phyloP scores from a whole-genome alignment of 1,140 invertebrate genomes.

The Psilanteris sp. region DNA sequence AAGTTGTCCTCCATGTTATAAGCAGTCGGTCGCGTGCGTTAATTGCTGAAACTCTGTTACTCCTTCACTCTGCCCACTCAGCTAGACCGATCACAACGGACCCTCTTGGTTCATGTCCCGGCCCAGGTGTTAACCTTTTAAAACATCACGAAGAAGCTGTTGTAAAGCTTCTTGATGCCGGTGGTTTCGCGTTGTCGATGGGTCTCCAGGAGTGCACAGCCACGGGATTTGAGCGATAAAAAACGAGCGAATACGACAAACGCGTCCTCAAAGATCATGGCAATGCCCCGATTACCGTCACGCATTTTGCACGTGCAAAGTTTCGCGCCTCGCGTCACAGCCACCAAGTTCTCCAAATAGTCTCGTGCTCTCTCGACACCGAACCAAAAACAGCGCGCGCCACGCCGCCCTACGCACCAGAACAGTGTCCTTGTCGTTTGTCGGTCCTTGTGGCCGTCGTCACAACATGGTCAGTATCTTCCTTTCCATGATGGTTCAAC shows the following conservation, averaged over 20 bases:
- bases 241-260: slow-evolving; percentile 79
- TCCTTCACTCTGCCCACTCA: slow-evolving; percentile 2
- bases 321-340: slow-evolving; percentile 1
- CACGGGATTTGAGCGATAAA: slow-evolving; percentile 77
- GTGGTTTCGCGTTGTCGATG: slow-evolving; percentile 89
- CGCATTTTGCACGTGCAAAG: slow-evolving; percentile 72
- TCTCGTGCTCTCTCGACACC: background rate
- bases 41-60: too few relatives aligned
- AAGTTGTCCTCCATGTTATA: slow-evolving; percentile 47
- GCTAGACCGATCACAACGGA: slow-evolving; percentile 1
- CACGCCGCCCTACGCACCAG: slow-evolving; percentile 5
- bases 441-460: slow-evolving; percentile 15
- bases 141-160: slow-evolving; percentile 91
- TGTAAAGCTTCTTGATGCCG: slow-evolving; percentile 90
- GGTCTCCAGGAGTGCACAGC: slow-evolving; percentile 85
- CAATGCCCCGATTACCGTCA: slow-evolving; percentile 74
- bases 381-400: too few relatives aligned
- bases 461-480: slow-evolving; percentile 53
- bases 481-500: slow-evolving; percentile 36
- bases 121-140: slow-evolving; percentile 79
- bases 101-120: slow-evolving; percentile 20
- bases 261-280: slow-evolving; percentile 79
- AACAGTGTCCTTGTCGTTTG: slow-evolving; percentile 16
- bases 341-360: background rate
- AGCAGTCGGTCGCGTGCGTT: too few relatives aligned